phyloP scores from a whole-genome alignment of 2,797 vertebrate genomes.

The Tapirus indicus region DNA sequence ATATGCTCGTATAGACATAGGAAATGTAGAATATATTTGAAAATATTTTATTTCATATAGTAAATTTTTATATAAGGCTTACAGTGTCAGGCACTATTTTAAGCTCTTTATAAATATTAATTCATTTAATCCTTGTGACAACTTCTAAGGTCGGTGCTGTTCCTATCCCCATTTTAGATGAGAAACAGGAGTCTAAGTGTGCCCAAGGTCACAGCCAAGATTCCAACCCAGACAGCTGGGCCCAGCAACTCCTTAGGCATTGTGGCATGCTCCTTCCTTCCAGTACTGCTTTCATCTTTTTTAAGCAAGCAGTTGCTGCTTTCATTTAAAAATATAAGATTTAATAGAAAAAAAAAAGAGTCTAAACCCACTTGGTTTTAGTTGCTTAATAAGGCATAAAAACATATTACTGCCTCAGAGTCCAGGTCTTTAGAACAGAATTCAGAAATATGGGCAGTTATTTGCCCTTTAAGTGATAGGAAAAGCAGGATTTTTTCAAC shows the following conservation, averaged over 20 bases:
- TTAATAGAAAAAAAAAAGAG: not conserved
- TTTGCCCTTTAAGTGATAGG: not conserved
- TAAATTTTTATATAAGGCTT: not conserved
- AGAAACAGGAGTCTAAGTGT: not conserved
- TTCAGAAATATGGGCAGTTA: not conserved
- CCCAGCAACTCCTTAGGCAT: not conserved
- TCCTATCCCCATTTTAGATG: not conserved
- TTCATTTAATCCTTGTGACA: not conserved
- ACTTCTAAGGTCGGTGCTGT: not conserved
- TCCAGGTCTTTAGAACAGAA: not conserved
- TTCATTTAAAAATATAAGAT: slow-evolving; percentile 14
- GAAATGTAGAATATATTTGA: not conserved
- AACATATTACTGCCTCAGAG: too few relatives aligned
- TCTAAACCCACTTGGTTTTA: not conserved
- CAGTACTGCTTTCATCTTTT: not conserved
- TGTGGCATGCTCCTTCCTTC: not conserved
- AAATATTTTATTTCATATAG: not conserved
- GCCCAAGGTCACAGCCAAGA: not conserved
- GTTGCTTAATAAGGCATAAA: slow-evolving; percentile 12
- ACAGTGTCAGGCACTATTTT: not conserved
- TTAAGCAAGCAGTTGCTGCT: not conserved
- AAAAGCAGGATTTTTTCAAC: not conserved
- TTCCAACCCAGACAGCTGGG: not conserved
- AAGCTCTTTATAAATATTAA: not conserved
- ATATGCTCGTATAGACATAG: not conserved